A percentile compares a stretch with the other conserved stretches of the same genome.
Evolutionary conservation across 2,113 vertebrate species (phyloP).

Genomic region (Bos taurus): ARS-UCD2.0 NC_037348.1:34737501-34738000

Average conservation of each 20-base stretch:
- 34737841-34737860: neutral
- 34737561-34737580: neutral
- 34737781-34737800: neutral
- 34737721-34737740: neutral
- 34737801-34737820: neutral
- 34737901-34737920: neutral
- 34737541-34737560: neutral
- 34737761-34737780: neutral
- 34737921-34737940: neutral
- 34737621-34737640: neutral
- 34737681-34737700: neutral
- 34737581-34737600: neutral
- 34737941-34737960: neutral
- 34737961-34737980: neutral
- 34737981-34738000: neutral
- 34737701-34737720: neutral
- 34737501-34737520: neutral
- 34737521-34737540: neutral
- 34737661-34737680: fast-evolving
- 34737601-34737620: neutral
- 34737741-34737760: neutral
- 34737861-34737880: neutral
- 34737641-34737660: neutral
- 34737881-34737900: neutral
- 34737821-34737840: neutral